These are phyloP conservation scores for Tachyglossus aculeatus DNA, from an alignment of 2,797 vertebrate genomes.

Conservation along the genomic window DNA sequence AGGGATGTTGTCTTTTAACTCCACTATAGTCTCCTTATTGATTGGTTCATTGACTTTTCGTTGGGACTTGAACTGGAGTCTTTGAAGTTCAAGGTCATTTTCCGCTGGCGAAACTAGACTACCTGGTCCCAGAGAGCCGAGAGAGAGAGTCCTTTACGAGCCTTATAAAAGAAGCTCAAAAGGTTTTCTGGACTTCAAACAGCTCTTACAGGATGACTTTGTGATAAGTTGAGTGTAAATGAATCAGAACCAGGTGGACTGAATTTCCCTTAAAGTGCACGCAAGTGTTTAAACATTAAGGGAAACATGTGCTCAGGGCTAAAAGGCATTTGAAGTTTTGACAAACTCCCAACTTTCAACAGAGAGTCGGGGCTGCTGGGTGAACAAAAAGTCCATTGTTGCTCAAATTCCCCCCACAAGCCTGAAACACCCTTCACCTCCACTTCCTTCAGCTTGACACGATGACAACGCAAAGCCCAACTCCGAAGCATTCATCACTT, in stretches of 20 bases:
- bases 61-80: too few species aligned
- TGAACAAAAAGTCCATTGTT: background rate
- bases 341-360: constrained; percentile 20
- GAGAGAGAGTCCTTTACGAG: constrained; percentile 13
- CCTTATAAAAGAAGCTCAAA: constrained; percentile 35
- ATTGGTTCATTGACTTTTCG: too few species aligned
- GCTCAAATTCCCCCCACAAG: background rate
- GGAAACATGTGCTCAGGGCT: constrained; percentile 34
- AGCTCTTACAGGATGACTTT: constrained; percentile 47
- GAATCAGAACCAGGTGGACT: constrained; percentile 53
- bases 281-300: constrained; percentile 38
- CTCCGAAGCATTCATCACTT: background rate
- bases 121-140: too few species aligned
- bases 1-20: too few species aligned
- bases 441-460: background rate
- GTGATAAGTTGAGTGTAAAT: constrained; percentile 48
- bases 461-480: background rate
- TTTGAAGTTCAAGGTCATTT: too few species aligned
- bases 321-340: constrained; percentile 22
- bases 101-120: too few species aligned
- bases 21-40: too few species aligned
- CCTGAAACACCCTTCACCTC: background rate
- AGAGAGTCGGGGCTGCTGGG: too few species aligned
- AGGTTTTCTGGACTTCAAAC: constrained; percentile 47
- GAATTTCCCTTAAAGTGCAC: constrained; percentile 14